Conservation (phyloP, 1,140 invertebrate genomes). For the Penaeus japonicus region DNA sequence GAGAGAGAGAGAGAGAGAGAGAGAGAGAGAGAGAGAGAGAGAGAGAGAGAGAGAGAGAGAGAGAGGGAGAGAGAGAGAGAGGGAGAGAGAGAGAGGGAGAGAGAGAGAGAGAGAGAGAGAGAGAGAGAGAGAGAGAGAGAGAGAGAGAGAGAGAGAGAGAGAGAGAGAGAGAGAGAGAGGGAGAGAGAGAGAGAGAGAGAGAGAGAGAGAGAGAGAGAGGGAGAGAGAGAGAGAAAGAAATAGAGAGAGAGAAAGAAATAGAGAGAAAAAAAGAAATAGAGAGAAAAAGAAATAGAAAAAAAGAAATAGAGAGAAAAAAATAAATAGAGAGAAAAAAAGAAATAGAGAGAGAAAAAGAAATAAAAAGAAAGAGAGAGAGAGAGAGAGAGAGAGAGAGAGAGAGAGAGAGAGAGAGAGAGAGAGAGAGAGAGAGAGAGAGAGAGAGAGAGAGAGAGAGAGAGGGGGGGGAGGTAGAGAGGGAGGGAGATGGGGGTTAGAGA, state of each 20-base stretch:
- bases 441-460: conserved; percentile 21
- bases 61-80: neutral
- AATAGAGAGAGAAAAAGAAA: neutral
- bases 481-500: neutral
- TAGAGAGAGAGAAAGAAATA: neutral
- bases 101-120: neutral
- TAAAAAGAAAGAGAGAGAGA: neutral
- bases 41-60: neutral
- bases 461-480: no score
- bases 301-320: neutral
- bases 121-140: neutral
- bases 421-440: neutral
- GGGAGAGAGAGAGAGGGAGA: neutral
- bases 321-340: neutral
- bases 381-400: neutral
- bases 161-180: neutral
- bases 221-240: neutral
- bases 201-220: neutral
- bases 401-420: neutral
- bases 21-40: neutral
- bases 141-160: neutral
- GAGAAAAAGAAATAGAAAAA: neutral
- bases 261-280: neutral
- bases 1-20: neutral
- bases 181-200: neutral